phyloP scores from a whole-genome alignment of 2,888 invertebrate genomes.

The Meloe dianella region DNA sequence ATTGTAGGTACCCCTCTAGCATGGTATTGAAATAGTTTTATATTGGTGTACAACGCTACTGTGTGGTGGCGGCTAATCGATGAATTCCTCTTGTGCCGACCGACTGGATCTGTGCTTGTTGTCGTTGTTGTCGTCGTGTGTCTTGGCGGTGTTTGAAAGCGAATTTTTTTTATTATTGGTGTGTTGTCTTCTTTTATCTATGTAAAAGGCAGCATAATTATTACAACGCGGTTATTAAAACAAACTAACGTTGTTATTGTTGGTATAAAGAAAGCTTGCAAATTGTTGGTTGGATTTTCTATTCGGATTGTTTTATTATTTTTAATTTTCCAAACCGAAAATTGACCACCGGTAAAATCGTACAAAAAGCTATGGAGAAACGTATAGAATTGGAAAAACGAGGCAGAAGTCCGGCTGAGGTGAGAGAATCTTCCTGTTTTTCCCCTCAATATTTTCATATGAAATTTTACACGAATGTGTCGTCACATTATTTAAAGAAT shows the following conservation, averaged over 20 bases:
- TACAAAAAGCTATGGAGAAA: conserved; percentile 78
- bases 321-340: not conserved
- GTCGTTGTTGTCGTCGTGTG: conserved; percentile 23
- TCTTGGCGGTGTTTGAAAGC: conserved; percentile 35
- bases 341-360: not conserved
- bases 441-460: conserved; percentile 41
- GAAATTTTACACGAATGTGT: conserved; percentile 26
- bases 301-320: conserved; percentile 9
- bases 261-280: conserved; percentile 9
- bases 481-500: conserved; percentile 35
- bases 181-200: conserved; percentile 15
- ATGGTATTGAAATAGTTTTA: conserved; percentile 45
- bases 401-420: conserved; percentile 88
- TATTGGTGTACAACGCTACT: conserved; percentile 23
- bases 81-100: conserved; percentile 42
- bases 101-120: not conserved
- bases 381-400: conserved; percentile 94
- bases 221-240: conserved; percentile 39
- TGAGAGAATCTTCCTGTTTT: too few species aligned
- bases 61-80: conserved; percentile 50
- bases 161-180: conserved; percentile 21
- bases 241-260: conserved; percentile 33
- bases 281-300: conserved; percentile 8
- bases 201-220: conserved; percentile 15
- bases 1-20: conserved; percentile 57